Conservation (phyloP, 2,113 vertebrate species). For the Aegotheles bennettii region DNA sequence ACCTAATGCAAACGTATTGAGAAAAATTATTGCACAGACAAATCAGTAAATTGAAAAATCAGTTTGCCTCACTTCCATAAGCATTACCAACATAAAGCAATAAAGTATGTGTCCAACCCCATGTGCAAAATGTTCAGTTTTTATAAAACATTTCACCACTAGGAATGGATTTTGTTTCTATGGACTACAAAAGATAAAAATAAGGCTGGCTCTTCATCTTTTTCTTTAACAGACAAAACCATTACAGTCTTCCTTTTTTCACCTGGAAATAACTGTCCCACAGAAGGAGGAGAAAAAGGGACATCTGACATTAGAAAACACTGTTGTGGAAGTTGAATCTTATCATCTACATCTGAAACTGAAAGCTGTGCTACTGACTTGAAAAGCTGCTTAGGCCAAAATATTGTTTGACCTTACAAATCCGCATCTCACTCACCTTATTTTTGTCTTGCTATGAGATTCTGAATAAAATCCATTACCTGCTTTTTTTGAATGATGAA, state of each 20-base stretch:
- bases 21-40: constrained; percentile 7
- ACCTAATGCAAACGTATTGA: constrained; percentile 75
- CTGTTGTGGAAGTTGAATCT: background rate
- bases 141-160: background rate
- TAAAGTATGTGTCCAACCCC: background rate
- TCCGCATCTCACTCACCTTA: background rate
- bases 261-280: background rate
- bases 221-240: background rate
- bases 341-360: background rate
- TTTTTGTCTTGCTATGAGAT: background rate
- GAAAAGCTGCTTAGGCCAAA: background rate
- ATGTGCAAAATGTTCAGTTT: background rate
- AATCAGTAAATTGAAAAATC: background rate
- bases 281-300: background rate
- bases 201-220: background rate
- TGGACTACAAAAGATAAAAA: background rate
- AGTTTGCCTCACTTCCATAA: background rate
- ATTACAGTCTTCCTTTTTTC: background rate
- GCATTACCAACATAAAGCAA: background rate
- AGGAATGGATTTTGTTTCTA: background rate
- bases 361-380: background rate
- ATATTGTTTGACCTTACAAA: background rate
- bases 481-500: constrained; percentile 98
- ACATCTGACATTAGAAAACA: background rate
- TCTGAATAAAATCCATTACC: constrained; percentile 69